Evolutionary conservation across 2,113 vertebrate genomes (phyloP).

Genomic region (Sinocyclocheilus anophthalmus): DNA sequence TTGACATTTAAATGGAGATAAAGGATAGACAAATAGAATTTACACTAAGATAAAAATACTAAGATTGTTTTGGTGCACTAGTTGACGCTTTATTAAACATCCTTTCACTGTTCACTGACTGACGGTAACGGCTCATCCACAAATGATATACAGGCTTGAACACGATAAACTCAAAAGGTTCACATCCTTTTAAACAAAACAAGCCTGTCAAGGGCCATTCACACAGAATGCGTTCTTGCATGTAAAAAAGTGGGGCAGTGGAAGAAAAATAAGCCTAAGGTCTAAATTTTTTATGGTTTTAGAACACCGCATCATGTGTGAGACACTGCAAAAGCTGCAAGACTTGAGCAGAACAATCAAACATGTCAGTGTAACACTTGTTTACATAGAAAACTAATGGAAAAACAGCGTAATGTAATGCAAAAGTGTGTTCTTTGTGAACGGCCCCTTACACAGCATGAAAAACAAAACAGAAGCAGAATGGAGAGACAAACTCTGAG

Average conservation of each 20-base stretch:
- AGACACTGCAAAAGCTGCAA: not conserved
- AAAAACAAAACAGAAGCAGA: constrained; percentile 20
- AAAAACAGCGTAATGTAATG: not conserved
- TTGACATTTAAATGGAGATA: not conserved
- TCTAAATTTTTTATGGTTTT: too few species aligned
- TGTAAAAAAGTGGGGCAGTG: not conserved
- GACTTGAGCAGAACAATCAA: not conserved
- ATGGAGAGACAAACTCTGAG: constrained; percentile 33
- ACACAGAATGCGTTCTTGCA: not conserved
- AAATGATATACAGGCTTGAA: not conserved
- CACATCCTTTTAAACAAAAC: not conserved
- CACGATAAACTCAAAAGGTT: not conserved
- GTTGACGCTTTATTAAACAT: not conserved
- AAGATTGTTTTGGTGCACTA: not conserved
- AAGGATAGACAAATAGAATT: not conserved
- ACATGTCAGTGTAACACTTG: not conserved
- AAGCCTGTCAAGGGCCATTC: not conserved
- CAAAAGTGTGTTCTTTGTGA: constrained; percentile 8
- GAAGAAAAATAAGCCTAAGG: not conserved
- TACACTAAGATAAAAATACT: not conserved
- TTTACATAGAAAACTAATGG: not conserved
- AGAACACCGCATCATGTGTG: too few species aligned
- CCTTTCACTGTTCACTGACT: not conserved
- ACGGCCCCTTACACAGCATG: not conserved
- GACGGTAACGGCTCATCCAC: not conserved